phyloP scores from a whole-genome alignment of 53 echinoderm and acorn worm genomes.

The Crossaster papposus region DNA sequence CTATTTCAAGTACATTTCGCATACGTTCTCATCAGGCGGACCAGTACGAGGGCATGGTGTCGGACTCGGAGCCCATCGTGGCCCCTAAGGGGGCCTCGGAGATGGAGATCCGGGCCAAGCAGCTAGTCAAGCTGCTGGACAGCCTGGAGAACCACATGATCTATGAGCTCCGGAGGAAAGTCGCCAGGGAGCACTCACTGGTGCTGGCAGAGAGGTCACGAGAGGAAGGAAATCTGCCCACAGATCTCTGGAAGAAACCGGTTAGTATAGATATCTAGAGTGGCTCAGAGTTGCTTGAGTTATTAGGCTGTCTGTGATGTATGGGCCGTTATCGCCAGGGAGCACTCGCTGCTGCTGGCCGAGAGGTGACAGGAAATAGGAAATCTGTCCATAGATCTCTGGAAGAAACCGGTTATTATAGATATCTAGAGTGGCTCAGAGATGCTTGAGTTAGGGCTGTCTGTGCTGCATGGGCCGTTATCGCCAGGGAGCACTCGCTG shows the following conservation, averaged over 20 bases:
- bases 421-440: no score
- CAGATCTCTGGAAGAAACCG: conserved; percentile 98
- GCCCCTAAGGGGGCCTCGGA: conserved; percentile 89
- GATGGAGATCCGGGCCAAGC: conserved; percentile 96
- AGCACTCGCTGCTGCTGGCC: no score
- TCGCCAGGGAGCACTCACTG: conserved; percentile 87
- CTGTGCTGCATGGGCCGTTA: no score
- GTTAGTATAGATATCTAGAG: conserved; percentile 61
- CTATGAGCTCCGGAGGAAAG: conserved; percentile 86
- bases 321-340: no score
- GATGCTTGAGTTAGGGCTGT: no score
- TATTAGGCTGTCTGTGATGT: no score
- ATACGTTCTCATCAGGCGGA: conserved; percentile 65
- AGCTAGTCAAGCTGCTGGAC: conserved; percentile 90
- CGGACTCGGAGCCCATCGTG: conserved; percentile 85
- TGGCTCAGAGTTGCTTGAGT: no score
- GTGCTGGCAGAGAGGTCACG: conserved; percentile 92
- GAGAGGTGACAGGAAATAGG: no score
- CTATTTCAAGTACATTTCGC: background rate
- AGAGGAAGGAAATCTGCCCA: conserved; percentile 95
- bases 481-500: no score
- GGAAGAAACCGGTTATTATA: no score
- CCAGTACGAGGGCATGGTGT: conserved; percentile 89
- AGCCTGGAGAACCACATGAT: conserved; percentile 94
- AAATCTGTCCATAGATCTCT: no score